Base-by-base conservation (phyloP, 2,888 invertebrate species). In the Latrodectus elegans region DNA sequence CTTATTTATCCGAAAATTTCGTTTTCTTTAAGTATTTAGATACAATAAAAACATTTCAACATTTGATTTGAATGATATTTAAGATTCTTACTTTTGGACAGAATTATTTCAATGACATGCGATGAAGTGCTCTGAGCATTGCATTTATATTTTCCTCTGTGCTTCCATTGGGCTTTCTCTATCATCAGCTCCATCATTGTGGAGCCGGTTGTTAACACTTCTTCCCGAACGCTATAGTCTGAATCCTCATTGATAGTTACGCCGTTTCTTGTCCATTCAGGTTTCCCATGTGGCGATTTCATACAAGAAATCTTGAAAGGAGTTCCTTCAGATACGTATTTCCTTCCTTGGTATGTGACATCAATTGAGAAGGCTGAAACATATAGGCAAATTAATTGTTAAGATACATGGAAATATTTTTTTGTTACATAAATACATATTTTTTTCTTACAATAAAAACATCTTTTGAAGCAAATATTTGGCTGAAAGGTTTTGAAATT, bases 201-300 rank as follows among this genome's bases (percentile, higher is more conserved):
- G 15, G 22, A 22, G 49, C 73, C 52, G n/a, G 22, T 38, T 0
- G 70, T 55, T 4, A 85, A n/a, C 9, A 55, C 49, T 60, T 87
- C 68, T 51, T 84, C 83, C 6, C 1, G 26, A 8, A 75, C 8
- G 8, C 8, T 52, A n/a, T 72, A 86, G 12, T 86, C 76, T 0
- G 84, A 26, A 12, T 49, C 68, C 3, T 49, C 51, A 73, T 80
- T 77, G 4, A 89, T 53, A 0, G 74, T 26, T 0, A 76, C 12
- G 17, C 89, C 89, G 52, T 89, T 86, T n/a, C 70, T 86, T 2
- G 89, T 86, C 90, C 90, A 90, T 70, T 90, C 89, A 6, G 90
- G 90, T 15, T 79, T 68, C 11, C 88, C 88, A 53, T 88, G 89
- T 10, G 76, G 75, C 4, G 90, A 88, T 55, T 89, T 88, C 73